These are phyloP conservation scores for Caenorhabditis becei DNA, from an alignment of 2,888 invertebrate genomes.

Conservation along the genomic window DNA sequence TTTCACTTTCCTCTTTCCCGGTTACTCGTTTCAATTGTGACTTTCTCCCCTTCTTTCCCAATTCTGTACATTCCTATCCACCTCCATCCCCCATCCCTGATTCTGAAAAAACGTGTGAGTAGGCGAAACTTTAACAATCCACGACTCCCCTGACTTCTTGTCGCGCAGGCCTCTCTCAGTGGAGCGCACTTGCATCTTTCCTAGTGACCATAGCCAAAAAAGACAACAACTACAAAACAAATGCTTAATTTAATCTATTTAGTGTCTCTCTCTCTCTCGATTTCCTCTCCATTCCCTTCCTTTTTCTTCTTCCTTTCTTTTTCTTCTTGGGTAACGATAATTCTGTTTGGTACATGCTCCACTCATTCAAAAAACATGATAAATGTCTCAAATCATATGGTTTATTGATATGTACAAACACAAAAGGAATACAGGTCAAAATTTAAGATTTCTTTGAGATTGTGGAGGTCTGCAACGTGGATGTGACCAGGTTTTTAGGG, in stretches of 20 bases:
- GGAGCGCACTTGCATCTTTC: too few species aligned
- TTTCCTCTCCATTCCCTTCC: constrained; percentile 10
- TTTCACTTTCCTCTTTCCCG: background rate
- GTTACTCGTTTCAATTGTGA: background rate
- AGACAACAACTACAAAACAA: constrained; percentile 33
- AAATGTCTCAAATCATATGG: background rate
- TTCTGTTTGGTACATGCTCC: constrained; percentile 28
- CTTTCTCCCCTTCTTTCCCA: background rate
- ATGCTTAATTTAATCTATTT: constrained; percentile 37
- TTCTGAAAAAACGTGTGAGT: constrained; percentile 45
- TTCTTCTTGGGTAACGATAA: constrained; percentile 24
- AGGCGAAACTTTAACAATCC: constrained; percentile 35
- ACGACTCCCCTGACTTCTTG: background rate
- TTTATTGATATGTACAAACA: background rate
- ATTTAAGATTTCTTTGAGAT: background rate
- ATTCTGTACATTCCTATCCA: constrained; percentile 22
- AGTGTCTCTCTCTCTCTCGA: background rate
- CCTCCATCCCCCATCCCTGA: constrained; percentile 7
- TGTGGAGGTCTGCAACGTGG: constrained; percentile 24
- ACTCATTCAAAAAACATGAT: background rate
- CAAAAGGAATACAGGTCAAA: background rate
- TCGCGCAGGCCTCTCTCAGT: background rate
- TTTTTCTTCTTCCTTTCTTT: constrained; percentile 21
- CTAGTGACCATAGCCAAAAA: background rate
- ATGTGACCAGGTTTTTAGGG: background rate